phyloP scores from a whole-genome alignment of 2,888 invertebrate genomes.

The Epicampocera succincta region DNA sequence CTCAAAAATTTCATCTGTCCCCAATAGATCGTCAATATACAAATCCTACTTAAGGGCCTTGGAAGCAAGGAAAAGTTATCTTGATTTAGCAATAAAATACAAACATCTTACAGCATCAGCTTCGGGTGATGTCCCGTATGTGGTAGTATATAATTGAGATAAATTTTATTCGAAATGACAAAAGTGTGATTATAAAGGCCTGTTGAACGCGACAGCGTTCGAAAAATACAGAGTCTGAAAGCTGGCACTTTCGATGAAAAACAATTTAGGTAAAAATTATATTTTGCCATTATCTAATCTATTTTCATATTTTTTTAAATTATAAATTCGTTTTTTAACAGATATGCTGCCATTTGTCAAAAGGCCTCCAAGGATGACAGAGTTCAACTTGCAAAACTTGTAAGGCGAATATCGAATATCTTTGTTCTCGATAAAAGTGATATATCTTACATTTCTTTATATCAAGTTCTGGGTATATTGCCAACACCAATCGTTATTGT shows the following conservation, averaged over 20 bases:
- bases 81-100: too few species aligned
- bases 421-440: conserved; percentile 36
- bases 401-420: conserved; percentile 30
- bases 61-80: too few species aligned
- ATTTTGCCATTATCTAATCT: conserved; percentile 14
- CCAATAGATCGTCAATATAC: too few species aligned
- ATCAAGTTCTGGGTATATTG: conserved; percentile 35
- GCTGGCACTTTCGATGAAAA: conserved; percentile 1
- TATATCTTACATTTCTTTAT: conserved; percentile 38
- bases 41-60: too few species aligned
- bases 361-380: conserved; percentile 32
- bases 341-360: conserved; percentile 28
- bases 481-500: conserved; percentile 35
- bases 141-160: too few species aligned
- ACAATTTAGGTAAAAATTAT: conserved; percentile 16
- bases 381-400: conserved; percentile 38
- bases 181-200: too few species aligned
- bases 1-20: too few species aligned
- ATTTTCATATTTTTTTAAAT: not conserved
- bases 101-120: too few species aligned
- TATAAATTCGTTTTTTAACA: conserved; percentile 24
- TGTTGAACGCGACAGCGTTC: too few species aligned
- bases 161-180: too few species aligned
- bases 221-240: too few species aligned
- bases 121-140: too few species aligned